Conservation (phyloP, 2,888 invertebrate species). For the Spilosoma lubricipeda region DNA sequence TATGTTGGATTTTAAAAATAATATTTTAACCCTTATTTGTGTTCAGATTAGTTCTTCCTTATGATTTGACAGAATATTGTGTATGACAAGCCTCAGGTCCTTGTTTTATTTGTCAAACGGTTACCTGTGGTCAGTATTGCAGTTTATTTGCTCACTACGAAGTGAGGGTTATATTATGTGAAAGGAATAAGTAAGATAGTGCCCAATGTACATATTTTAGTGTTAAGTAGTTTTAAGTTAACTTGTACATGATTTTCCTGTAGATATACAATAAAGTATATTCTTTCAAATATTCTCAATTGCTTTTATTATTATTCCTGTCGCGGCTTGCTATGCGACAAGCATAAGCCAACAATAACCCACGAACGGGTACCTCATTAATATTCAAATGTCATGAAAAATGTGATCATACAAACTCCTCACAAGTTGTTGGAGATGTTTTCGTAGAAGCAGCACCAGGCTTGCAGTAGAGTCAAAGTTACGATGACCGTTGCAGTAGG, state of each 20-base stretch:
- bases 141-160: background rate
- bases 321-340: background rate
- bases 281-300: constrained; percentile 2
- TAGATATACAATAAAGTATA: constrained; percentile 7
- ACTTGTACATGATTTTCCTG: background rate
- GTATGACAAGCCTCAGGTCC: background rate
- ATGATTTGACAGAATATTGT: background rate
- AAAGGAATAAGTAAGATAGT: background rate
- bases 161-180: background rate
- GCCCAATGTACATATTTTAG: constrained; percentile 10
- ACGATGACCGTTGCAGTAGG: too few relatives aligned
- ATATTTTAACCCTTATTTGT: background rate
- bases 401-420: background rate
- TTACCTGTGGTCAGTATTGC: background rate
- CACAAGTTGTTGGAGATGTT: background rate
- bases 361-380: too few relatives aligned
- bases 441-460: too few relatives aligned
- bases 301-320: background rate
- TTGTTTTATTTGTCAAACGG: background rate
- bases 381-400: too few relatives aligned
- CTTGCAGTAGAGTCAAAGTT: too few relatives aligned
- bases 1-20: background rate
- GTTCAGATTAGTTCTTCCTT: background rate
- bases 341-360: background rate
- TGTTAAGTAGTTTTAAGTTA: constrained; percentile 4